phyloP scores from a whole-genome alignment of 37 sponge, comb jelly and placozoan genomes.

The Haliclona indistincta region DNA sequence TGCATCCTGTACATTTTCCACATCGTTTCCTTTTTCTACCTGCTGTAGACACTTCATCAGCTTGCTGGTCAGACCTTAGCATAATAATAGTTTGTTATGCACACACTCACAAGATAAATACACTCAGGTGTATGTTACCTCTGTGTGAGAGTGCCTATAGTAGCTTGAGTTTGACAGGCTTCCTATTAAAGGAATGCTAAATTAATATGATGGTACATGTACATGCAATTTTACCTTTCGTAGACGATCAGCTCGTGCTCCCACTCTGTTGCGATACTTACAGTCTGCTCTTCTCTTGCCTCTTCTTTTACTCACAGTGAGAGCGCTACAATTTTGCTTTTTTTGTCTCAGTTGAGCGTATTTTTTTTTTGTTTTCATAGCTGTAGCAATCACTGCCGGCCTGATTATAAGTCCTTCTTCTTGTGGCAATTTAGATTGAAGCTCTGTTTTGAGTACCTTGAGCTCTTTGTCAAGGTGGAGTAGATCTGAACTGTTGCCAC shows the following conservation, averaged over 20 bases:
- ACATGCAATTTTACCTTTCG: not conserved
- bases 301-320: too few relatives aligned
- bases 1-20: conserved; percentile 6
- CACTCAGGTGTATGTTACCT: too few relatives aligned
- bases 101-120: too few relatives aligned
- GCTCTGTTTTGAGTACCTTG: not conserved
- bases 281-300: too few relatives aligned
- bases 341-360: conserved; percentile 6
- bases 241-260: conserved; percentile 1
- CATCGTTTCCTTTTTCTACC: conserved; percentile 13
- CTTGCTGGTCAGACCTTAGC: too few relatives aligned
- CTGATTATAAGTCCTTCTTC: conserved; percentile 3
- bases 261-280: conserved; percentile 25
- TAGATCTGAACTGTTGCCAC: not conserved
- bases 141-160: too few relatives aligned
- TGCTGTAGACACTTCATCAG: too few relatives aligned
- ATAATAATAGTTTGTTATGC: too few relatives aligned
- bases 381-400: too few relatives aligned
- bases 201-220: not conserved
- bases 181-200: not conserved
- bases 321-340: not conserved
- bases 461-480: not conserved
- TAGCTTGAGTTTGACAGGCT: too few relatives aligned
- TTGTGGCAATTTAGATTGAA: conserved; percentile 2
- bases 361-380: too few relatives aligned